Evolutionary conservation across 2,797 vertebrate species (phyloP).

Genomic region (Microtus agrestis): DNA sequence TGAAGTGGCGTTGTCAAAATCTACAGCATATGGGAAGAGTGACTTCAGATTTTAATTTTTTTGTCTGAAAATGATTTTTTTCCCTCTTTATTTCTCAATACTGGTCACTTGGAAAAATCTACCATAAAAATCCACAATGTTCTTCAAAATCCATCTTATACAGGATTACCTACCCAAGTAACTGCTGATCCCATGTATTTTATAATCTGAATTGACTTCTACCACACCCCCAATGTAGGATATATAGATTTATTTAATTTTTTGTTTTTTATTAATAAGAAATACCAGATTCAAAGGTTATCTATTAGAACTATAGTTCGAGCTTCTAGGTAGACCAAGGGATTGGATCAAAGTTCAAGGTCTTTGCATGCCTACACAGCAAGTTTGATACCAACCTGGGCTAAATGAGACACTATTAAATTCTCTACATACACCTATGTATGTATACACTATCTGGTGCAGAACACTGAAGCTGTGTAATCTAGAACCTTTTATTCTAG

Average conservation of each 20-base stretch:
- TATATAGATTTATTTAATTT: neutral
- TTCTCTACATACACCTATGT: neutral
- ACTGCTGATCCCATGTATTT: neutral
- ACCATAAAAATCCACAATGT: slow-evolving; percentile 20
- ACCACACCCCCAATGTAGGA: neutral
- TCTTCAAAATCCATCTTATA: slow-evolving; percentile 5
- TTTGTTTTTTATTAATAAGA: neutral
- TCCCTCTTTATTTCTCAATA: neutral
- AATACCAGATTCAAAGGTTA: neutral
- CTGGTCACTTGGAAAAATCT: neutral
- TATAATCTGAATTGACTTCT: neutral
- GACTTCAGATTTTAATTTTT: slow-evolving; percentile 25
- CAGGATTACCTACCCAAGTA: neutral
- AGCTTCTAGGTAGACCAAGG: neutral
- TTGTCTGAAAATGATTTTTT: neutral
- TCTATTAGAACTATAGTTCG: neutral
- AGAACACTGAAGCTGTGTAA: neutral
- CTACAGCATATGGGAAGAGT: neutral
- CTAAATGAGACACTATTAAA: neutral
- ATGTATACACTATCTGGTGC: neutral
- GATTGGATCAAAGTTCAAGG: neutral
- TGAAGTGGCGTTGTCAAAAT: neutral
- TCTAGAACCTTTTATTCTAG: neutral
- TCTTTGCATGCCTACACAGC: neutral
- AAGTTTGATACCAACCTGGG: neutral